phyloP scores from a whole-genome alignment of 2,113 vertebrate species.

The Formicarius rufipectus region DNA sequence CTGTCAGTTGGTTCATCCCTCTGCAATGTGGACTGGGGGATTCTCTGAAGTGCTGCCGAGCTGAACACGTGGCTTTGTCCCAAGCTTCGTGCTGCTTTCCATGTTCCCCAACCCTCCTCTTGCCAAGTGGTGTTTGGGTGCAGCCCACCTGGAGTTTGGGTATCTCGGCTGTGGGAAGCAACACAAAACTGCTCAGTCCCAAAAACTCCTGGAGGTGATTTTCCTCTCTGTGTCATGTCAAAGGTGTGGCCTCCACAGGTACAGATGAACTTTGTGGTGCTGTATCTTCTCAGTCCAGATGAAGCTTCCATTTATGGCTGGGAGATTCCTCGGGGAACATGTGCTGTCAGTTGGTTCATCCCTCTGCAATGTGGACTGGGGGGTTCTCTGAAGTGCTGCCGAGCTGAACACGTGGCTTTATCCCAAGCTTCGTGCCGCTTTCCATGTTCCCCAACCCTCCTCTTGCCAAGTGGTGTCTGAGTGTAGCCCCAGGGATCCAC shows the following conservation, averaged over 20 bases:
- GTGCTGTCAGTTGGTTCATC: background rate
- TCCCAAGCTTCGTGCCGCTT: background rate
- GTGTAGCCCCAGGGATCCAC: fast-evolving
- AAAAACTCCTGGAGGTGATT: background rate
- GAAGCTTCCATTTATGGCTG: slow-evolving; percentile 49
- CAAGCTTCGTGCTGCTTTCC: background rate
- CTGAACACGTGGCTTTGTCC: background rate
- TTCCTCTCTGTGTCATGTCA: background rate
- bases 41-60: background rate
- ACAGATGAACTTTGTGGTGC: background rate
- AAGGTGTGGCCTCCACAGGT: background rate
- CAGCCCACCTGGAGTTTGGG: background rate
- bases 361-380: background rate
- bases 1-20: background rate
- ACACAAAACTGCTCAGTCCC: background rate
- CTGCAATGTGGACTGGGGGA: background rate
- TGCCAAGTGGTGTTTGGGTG: background rate
- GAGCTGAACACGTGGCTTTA: background rate
- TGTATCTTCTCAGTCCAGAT: background rate
- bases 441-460: background rate
- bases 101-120: background rate
- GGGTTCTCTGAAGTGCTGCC: background rate
- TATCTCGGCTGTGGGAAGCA: background rate
- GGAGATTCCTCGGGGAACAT: slow-evolving; percentile 2
- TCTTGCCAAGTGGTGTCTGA: background rate